These are phyloP conservation scores for Caenorhabditis tropicalis DNA, from an alignment of 1,140 invertebrate genomes.

Conservation along the genomic window DNA sequence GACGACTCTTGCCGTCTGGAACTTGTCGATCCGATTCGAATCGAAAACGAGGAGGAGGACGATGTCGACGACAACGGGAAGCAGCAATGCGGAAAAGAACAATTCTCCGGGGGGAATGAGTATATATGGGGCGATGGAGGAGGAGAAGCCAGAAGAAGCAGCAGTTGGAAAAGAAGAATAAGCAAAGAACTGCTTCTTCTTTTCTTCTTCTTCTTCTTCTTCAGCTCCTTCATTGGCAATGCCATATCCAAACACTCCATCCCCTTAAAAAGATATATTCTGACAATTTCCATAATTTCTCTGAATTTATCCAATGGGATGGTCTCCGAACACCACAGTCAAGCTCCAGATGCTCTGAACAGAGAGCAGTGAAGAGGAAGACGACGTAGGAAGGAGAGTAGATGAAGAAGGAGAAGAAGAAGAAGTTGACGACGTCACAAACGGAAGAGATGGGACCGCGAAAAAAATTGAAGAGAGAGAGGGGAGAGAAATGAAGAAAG, in stretches of 20 bases:
- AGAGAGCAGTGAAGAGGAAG: not conserved
- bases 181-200: not conserved
- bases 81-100: conserved; percentile 41
- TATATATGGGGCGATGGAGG: not conserved
- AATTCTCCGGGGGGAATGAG: conserved; percentile 40
- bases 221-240: not conserved
- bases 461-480: not conserved
- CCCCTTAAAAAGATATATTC: too few relatives aligned
- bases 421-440: conserved; percentile 41
- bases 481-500: too few relatives aligned
- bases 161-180: not conserved
- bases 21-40: conserved; percentile 25
- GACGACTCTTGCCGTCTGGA: conserved; percentile 42
- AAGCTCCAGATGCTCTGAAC: not conserved
- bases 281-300: too few relatives aligned
- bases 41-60: not conserved
- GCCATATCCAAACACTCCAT: not conserved
- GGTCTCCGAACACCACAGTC: too few relatives aligned
- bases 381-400: not conserved
- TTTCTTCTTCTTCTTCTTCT: conserved; percentile 37
- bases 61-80: not conserved
- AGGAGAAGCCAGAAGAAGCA: not conserved
- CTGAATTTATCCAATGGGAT: too few relatives aligned
- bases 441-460: conserved; percentile 35
- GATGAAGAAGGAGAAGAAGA: conserved; percentile 12